Percentiles rank a stretch among this genome's conserved stretches.
These are phyloP conservation scores for Apocrypta bakeri DNA, from an alignment of 1,140 invertebrate genomes.

Conservation along the genomic window DNA sequence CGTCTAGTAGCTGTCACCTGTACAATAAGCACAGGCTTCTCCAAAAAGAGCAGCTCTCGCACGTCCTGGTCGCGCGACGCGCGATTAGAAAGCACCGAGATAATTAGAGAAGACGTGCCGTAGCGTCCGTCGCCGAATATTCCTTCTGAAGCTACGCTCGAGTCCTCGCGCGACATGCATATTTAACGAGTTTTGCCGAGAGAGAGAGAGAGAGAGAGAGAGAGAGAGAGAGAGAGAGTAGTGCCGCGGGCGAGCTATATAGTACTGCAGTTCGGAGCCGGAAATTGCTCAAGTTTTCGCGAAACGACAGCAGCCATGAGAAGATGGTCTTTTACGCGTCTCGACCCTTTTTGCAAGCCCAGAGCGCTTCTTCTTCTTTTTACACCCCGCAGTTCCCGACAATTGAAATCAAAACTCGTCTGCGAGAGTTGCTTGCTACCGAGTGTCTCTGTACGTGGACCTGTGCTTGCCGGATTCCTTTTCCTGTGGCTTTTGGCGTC, in stretches of 20 bases:
- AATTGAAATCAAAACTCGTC: slow-evolving; percentile 58
- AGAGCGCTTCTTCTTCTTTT: slow-evolving; percentile 16
- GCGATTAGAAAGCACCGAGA: slow-evolving; percentile 67
- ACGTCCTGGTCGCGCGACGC: background rate
- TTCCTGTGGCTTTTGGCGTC: slow-evolving; percentile 32
- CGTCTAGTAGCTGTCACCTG: background rate
- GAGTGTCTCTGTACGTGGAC: background rate
- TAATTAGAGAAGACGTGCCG: slow-evolving; percentile 71
- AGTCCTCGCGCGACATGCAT: slow-evolving; percentile 63
- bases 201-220: slow-evolving; percentile 50
- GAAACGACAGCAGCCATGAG: slow-evolving; percentile 28
- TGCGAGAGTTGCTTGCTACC: background rate
- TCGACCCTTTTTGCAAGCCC: slow-evolving; percentile 11
- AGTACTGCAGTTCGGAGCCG: slow-evolving; percentile 33
- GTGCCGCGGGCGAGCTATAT: slow-evolving; percentile 46
- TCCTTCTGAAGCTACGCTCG: slow-evolving; percentile 10
- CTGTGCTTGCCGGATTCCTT: background rate
- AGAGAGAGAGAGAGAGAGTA: slow-evolving; percentile 52
- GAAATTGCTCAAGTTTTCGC: slow-evolving; percentile 67
- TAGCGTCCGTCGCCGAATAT: slow-evolving; percentile 33
- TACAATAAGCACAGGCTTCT: background rate
- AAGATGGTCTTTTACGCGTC: slow-evolving; percentile 27
- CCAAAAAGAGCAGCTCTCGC: background rate
- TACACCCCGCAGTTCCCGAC: slow-evolving; percentile 21
- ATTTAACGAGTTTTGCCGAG: slow-evolving; percentile 67